Evolutionary conservation across 2,888 invertebrate species (phyloP).

Genomic region (Noctua fimbriata): DNA sequence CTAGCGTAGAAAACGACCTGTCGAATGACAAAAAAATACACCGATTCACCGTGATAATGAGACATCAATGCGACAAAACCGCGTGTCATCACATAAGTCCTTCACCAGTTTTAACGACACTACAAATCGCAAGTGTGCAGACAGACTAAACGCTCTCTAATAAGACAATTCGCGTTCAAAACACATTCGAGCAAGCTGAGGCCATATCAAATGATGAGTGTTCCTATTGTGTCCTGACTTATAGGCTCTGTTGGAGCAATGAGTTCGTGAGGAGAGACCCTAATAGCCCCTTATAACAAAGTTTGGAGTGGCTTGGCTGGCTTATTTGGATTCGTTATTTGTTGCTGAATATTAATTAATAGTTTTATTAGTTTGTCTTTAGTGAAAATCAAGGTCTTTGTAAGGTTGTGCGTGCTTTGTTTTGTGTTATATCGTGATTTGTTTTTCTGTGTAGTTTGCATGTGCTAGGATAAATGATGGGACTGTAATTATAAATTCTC

Average conservation of each 20-base stretch:
- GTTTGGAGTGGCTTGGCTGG: constrained; percentile 74
- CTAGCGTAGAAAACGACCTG: neutral
- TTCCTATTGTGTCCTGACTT: constrained; percentile 82
- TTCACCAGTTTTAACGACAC: constrained; percentile 55
- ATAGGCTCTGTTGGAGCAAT: constrained; percentile 80
- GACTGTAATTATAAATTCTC: neutral
- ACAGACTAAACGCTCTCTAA: constrained; percentile 76
- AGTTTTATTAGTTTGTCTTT: constrained; percentile 59
- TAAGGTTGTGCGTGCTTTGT: constrained; percentile 47
- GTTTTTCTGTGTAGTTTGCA: constrained; percentile 3
- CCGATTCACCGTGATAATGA: constrained; percentile 40
- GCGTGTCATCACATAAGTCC: constrained; percentile 48
- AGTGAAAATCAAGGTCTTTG: constrained; percentile 68
- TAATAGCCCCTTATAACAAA: constrained; percentile 79
- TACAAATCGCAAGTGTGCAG: constrained; percentile 66
- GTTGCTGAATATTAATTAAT: constrained; percentile 78
- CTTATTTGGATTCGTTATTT: constrained; percentile 74
- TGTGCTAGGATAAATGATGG: neutral
- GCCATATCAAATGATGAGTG: constrained; percentile 85
- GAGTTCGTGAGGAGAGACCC: constrained; percentile 77
- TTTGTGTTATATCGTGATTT: constrained; percentile 11
- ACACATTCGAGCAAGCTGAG: constrained; percentile 78
- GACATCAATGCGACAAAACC: constrained; percentile 49
- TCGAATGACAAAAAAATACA: constrained; percentile 26
- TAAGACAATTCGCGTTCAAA: constrained; percentile 85